Evolutionary conservation across 2,888 invertebrate species (phyloP), one percentile per base, ranked within the genome.

Genomic region (Drosophila heteroneura): DNA sequence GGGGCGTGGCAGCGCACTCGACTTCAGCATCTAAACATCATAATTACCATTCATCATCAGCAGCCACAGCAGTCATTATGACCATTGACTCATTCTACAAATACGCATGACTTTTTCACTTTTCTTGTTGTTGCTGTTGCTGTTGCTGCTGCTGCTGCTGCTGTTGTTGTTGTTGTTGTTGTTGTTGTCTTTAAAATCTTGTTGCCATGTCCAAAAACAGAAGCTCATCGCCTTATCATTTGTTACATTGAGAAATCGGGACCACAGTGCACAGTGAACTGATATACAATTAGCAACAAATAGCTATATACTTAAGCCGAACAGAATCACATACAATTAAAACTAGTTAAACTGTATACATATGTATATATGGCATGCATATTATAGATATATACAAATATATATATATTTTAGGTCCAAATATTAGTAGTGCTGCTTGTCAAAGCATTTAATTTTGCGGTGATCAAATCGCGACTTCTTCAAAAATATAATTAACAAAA

Each of bases 1-100:
- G 57, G 75, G 85, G 89, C 77, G 84, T 86, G 89, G 62, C 70
- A 59, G 44, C 54, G 44, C 62, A 75, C 64, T 81, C 72, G 75
- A 69, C 72, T 78, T 66, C 69, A 57, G 69, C 71, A 69, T 66
- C 77, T 60, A 33, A 64, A 41, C 67, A 67, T 47, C 32, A 65
- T 44, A 26, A 59, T 30, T 54, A 61, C 33, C 49, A 39, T 22
- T 16, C 49, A 53, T 52, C 61, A 53, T 54, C 70, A 35, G 56
- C 28, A 54, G 30, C 44, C 54, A 26, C 44, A 49, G 19, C 58
- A 62, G 35, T 54, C 59, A 73, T 72, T 12, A 73, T 73, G 49
- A 73, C 35, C 58, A 44, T 54, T 68, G 22, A 67, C 78, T 65
- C 62, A 76, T 76, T 80, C 78, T 79, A 79, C 76, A 60, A 78